Evolutionary conservation across 1,140 invertebrate genomes (phyloP), one percentile per base, ranked within the genome.

Genomic region (Leptonema lineaticorne): DNA sequence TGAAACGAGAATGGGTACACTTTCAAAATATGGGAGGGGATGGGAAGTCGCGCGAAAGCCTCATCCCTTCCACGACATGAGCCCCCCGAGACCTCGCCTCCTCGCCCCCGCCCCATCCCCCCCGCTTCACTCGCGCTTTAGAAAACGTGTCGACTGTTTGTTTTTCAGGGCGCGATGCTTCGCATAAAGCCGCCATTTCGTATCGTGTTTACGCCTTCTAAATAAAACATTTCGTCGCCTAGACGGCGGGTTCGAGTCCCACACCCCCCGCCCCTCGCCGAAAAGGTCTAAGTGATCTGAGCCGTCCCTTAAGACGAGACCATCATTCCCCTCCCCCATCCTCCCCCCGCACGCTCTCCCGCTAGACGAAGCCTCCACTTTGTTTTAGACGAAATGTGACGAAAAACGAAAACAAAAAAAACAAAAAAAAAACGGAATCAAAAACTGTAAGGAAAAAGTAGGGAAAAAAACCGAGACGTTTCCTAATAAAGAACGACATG

Each of bases 141-240:
- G 6, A 14, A 26, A 24, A 26, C 20, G 33, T 33, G 59, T 33
- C 37, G 30, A 45, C 20, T 62, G 59, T 60, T 60, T 60, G 28
- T 60, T 56, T 56, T 56, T 53, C 63, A 50, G 41, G 41, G 46
- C 46, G 24, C 29, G 46, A n/a, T 24, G 26, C 48, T 66, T 28
- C 48, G 46, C 63, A 66, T 66, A 66, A 66, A 66, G 63, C 63
- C 63, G 63, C 63, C 48, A 66, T 66, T 66, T 66, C 63, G 63
- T 66, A 66, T 66, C 63, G 26, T 66, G 63, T 66, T 66, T 66
- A 66, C 63, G 63, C 48, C 63, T 57, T 66, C 53, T 66, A 66
- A 66, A 66, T 66, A 66, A 66, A 66, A 66, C 63, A 66, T 66
- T 66, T 57, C 48, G 63, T 62, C 30, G 59, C 37, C 59, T 24